Evolutionary conservation across 2,113 vertebrate genomes (phyloP).

Genomic region (Hystrix cristata): DNA sequence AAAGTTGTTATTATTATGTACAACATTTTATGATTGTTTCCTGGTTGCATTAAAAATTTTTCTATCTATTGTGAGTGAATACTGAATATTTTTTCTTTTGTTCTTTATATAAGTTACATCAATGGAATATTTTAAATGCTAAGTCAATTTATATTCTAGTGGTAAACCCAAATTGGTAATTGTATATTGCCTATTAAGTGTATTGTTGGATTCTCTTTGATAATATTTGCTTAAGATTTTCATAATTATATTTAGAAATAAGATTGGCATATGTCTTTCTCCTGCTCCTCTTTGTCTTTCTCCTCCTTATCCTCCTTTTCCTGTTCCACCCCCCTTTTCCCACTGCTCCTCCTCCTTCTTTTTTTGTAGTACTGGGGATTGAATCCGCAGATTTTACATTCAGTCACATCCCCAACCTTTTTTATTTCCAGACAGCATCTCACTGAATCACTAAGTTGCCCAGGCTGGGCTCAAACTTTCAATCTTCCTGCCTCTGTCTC

Average conservation of each 20-base stretch:
- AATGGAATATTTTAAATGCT: background rate
- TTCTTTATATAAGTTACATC: background rate
- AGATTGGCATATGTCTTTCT: background rate
- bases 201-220: background rate
- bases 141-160: background rate
- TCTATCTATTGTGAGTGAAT: background rate
- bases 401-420: no score
- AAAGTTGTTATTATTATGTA: background rate
- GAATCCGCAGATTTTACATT: no score
- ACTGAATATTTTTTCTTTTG: background rate
- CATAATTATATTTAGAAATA: background rate
- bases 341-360: no score
- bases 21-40: background rate
- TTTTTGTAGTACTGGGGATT: no score
- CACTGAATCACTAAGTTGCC: no score
- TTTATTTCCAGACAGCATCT: no score
- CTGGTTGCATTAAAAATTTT: background rate
- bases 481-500: no score
- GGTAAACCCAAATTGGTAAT: background rate
- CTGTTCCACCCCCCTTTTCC: no score
- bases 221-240: background rate
- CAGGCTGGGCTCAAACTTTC: no score
- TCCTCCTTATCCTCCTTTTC: no score
- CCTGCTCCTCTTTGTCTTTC: no score
- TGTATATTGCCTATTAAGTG: background rate